Percentiles rank a stretch among this genome's conserved stretches.
Evolutionary conservation across 1,140 invertebrate species (phyloP).

Genomic region (Drepana arcuata): DNA sequence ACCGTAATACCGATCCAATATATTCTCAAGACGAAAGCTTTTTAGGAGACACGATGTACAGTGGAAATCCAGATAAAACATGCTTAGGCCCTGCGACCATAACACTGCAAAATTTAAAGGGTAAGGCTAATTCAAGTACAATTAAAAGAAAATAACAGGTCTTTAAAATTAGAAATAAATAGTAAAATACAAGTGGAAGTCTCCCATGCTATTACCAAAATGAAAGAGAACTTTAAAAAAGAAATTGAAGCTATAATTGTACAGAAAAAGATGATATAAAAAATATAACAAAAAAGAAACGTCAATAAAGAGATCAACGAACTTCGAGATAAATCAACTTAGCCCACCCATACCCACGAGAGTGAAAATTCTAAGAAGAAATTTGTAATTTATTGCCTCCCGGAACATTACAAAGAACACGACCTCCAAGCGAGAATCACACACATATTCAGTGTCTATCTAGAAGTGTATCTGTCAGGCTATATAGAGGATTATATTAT

Average conservation of each 20-base stretch:
- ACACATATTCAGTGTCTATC: slow-evolving; percentile 4
- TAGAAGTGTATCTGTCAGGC: slow-evolving; percentile 4
- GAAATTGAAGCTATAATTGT: slow-evolving; percentile 4
- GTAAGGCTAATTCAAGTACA: background rate
- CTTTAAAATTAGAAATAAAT: slow-evolving; percentile 4
- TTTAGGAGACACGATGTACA: too few species aligned
- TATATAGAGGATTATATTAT: slow-evolving; percentile 16
- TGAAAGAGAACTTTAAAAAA: slow-evolving; percentile 5
- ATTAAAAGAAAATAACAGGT: slow-evolving; percentile 8
- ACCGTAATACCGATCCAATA: too few species aligned
- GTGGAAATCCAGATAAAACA: too few species aligned
- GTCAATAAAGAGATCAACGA: slow-evolving; percentile 2
- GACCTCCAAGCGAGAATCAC: slow-evolving; percentile 5
- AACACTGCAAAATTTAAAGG: slow-evolving; percentile 3
- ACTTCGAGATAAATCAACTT: background rate
- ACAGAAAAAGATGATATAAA: too few species aligned
- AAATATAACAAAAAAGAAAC: too few species aligned
- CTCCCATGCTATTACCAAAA: slow-evolving; percentile 3
- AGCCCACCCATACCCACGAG: background rate
- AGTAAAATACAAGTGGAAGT: slow-evolving; percentile 10
- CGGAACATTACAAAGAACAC: background rate
- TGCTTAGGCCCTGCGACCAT: too few species aligned
- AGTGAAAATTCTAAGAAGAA: slow-evolving; percentile 7
- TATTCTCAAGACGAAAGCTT: too few species aligned
- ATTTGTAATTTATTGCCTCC: slow-evolving; percentile 6